These are phyloP conservation scores for Notospermus geniculatus DNA, from an alignment of 1,140 invertebrate species.

Conservation along the genomic window DNA sequence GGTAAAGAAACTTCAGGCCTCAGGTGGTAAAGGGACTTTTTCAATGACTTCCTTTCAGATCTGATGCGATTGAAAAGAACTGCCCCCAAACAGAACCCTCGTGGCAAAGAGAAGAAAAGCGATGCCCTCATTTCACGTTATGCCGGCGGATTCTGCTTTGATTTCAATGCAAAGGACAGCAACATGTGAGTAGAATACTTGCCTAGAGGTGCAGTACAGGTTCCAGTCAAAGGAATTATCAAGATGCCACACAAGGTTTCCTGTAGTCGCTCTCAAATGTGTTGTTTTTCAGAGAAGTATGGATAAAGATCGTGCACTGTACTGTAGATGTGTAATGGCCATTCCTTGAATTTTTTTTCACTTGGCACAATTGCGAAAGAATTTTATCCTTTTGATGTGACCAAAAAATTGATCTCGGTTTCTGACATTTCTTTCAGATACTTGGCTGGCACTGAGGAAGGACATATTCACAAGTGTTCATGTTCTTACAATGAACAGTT, in stretches of 20 bases:
- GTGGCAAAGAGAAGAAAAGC: constrained; percentile 45
- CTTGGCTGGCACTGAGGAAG: constrained; percentile 55
- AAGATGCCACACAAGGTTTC: too few relatives aligned
- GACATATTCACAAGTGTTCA: constrained; percentile 55
- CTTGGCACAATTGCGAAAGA: too few relatives aligned
- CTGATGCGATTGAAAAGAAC: constrained; percentile 54
- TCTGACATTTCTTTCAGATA: constrained; percentile 41
- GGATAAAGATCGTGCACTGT: too few relatives aligned
- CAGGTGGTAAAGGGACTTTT: too few relatives aligned
- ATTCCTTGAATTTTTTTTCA: too few relatives aligned
- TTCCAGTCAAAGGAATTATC: too few relatives aligned
- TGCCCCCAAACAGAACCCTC: constrained; percentile 35
- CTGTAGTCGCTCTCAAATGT: too few relatives aligned
- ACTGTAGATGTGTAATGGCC: too few relatives aligned
- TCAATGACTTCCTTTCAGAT: constrained; percentile 41
- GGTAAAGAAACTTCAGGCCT: too few relatives aligned
- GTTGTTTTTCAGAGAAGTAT: too few relatives aligned
- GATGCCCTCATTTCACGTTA: constrained; percentile 53
- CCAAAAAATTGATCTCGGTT: constrained; percentile 5
- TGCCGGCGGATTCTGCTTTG: constrained; percentile 53
- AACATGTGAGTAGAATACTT: constrained; percentile 45
- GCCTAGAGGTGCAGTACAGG: too few relatives aligned
- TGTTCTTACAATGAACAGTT: constrained; percentile 58
- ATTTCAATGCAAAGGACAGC: constrained; percentile 46
- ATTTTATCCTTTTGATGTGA: too few relatives aligned